Percentiles rank a stretch among this genome's conserved stretches.
Conservation (phyloP, 2,797 vertebrate genomes). For the Pitangus sulphuratus region DNA sequence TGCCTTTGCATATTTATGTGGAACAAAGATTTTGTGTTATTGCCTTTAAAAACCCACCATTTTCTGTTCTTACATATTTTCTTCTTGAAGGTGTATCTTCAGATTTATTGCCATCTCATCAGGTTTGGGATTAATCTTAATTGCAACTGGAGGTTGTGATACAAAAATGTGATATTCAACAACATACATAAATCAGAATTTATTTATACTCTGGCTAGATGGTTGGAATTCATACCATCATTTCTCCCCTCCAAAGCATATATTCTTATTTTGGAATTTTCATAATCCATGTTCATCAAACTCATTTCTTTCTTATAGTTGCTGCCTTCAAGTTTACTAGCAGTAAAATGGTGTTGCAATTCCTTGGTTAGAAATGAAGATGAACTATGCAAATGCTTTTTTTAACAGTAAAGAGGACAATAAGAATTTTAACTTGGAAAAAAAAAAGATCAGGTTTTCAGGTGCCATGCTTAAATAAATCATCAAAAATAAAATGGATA, state of each 20-base stretch:
- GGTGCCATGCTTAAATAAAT: neutral
- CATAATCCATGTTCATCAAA: neutral
- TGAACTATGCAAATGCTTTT: neutral
- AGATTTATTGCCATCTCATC: neutral
- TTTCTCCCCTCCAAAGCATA: neutral
- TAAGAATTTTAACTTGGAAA: neutral
- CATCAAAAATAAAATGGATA: slow-evolving; percentile 22
- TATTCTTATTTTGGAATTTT: neutral
- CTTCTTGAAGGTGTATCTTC: neutral
- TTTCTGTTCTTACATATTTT: neutral
- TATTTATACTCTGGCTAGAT: neutral
- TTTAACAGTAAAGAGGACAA: neutral
- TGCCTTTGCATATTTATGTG: accelerated
- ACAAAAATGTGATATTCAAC: neutral
- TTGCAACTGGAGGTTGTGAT: neutral
- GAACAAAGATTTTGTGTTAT: neutral
- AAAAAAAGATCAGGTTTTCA: neutral
- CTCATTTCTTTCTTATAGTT: neutral
- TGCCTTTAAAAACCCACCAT: accelerated
- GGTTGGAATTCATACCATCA: neutral
- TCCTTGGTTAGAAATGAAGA: neutral
- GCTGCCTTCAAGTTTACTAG: neutral
- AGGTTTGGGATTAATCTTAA: neutral
- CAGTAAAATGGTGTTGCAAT: neutral
- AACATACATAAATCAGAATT: neutral